phyloP scores from a whole-genome alignment of 2,113 vertebrate species.

The Myodes glareolus region DNA sequence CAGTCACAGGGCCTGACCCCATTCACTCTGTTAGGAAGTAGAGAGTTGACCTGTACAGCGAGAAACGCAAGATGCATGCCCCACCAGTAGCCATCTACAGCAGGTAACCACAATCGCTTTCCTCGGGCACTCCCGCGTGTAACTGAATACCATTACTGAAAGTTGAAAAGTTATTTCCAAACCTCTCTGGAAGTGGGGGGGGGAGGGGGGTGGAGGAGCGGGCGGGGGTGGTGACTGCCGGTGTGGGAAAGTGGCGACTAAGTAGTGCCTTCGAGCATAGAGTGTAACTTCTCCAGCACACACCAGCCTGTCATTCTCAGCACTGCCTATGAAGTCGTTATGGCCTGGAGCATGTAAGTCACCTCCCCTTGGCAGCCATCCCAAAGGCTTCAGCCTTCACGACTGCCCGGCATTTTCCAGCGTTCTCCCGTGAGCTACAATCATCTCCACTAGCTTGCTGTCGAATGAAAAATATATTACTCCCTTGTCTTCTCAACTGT shows the following conservation, averaged over 20 bases:
- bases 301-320: conserved; percentile 59
- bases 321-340: conserved; percentile 67
- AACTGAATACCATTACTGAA: neutral
- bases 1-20: conserved; percentile 1
- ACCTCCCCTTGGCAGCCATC: conserved; percentile 67
- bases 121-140: rapidly evolving
- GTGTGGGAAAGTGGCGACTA: neutral
- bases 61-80: neutral
- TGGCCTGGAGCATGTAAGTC: conserved; percentile 61
- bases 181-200: neutral
- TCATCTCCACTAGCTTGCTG: conserved; percentile 65
- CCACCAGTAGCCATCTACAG: neutral
- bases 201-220: too few species aligned
- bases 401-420: conserved; percentile 63
- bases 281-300: conserved; percentile 32
- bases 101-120: neutral
- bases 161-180: neutral
- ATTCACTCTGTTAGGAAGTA: neutral
- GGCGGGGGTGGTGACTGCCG: neutral
- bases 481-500: conserved; percentile 67
- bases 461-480: conserved; percentile 67
- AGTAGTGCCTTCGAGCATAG: conserved; percentile 42
- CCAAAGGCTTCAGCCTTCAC: conserved; percentile 62
- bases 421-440: conserved; percentile 53
- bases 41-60: conserved; percentile 51